Evolutionary conservation across 2,888 invertebrate species (phyloP).

Genomic region (Amblyteles armatorius): DNA sequence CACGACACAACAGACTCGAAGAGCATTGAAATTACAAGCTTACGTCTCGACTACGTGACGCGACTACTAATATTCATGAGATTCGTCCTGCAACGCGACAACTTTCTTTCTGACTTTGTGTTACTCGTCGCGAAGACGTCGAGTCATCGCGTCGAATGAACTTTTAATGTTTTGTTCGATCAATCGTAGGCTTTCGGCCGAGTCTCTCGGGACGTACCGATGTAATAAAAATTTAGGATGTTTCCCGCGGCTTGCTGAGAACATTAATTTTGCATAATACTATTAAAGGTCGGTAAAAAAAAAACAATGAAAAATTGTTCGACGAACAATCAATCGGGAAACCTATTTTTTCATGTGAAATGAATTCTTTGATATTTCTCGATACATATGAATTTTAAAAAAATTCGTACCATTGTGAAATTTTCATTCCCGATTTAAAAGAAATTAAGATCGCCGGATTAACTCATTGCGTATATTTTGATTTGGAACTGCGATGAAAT

Average conservation of each 20-base stretch:
- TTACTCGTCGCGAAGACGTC: neutral
- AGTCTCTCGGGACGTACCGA: neutral
- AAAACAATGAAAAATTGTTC: no score
- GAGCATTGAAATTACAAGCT: constrained; percentile 49
- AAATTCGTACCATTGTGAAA: no score
- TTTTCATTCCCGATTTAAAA: no score
- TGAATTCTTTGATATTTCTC: no score
- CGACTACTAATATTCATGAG: constrained; percentile 25
- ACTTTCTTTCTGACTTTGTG: constrained; percentile 39
- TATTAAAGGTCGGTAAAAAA: no score
- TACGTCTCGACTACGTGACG: constrained; percentile 42
- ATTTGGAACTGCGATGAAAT: neutral
- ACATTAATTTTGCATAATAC: no score
- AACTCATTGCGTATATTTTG: neutral
- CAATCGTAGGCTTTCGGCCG: neutral
- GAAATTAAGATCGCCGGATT: no score
- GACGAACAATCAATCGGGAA: no score
- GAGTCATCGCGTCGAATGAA: neutral
- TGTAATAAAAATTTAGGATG: no score
- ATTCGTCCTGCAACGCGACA: constrained; percentile 15
- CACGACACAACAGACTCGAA: constrained; percentile 3
- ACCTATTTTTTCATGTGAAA: no score
- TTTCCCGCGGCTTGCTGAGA: no score
- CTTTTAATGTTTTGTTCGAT: neutral
- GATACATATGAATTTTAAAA: no score